Conservation (phyloP, 2,888 invertebrate genomes). For the Ceraclea dissimilis region DNA sequence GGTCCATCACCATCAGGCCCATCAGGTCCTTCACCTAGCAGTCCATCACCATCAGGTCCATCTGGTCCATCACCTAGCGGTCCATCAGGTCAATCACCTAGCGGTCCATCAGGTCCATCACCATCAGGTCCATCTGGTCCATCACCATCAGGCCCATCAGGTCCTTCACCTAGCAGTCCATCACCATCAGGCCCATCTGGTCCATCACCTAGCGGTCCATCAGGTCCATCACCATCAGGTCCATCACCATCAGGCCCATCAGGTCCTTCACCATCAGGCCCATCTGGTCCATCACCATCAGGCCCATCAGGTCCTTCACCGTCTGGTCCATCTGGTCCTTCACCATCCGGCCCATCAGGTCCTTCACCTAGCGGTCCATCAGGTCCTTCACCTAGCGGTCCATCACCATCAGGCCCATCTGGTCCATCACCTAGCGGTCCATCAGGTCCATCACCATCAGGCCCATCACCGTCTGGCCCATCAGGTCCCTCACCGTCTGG, state of each 20-base stretch:
- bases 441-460: background rate
- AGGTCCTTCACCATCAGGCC: background rate
- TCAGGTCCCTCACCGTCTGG: background rate
- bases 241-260: background rate
- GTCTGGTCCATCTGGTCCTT: background rate
- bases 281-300: background rate
- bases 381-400: background rate
- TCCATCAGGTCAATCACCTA: background rate
- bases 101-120: background rate
- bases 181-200: background rate
- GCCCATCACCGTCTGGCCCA: background rate
- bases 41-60: background rate
- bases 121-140: background rate
- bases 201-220: too few species aligned
- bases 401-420: constrained; percentile 1
- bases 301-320: background rate
- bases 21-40: background rate
- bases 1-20: background rate
- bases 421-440: background rate
- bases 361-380: background rate
- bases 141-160: background rate
- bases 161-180: too few species aligned
- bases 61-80: background rate
- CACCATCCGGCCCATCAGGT: background rate
- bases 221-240: background rate